Base-by-base conservation (phyloP, 2,113 vertebrate genomes). In the Hyperopisus bebe region DNA sequence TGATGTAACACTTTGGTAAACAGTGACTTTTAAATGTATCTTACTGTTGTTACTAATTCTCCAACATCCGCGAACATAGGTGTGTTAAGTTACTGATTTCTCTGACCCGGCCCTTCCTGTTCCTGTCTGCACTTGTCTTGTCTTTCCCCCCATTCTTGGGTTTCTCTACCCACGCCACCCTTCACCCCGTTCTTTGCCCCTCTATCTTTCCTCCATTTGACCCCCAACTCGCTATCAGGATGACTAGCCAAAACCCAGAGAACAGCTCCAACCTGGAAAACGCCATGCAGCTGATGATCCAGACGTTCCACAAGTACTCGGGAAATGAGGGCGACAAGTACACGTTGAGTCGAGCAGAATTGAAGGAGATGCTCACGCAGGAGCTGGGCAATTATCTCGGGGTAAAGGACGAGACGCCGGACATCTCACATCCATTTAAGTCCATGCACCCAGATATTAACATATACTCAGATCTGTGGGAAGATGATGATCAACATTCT, bases 241-340 rank as follows among this genome's bases (percentile, higher is more conserved):
- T 96, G 95, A 95, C 94, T 85, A 17, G 91, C 89, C 92, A 93
- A 77, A 94, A 94, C 77, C 91, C 93, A 0, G 95, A 96, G 92
- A 96, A 95, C 0, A 88, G 91, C 90, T 94, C 96, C 92, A 95
- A 94, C 70, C 93, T 96, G 93, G 96, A 96, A 94, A 95, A n/a
- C 17, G 96, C 96, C 93, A 95, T 98, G 96, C 95, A 96, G 84
- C 95, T 97, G 13, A 91, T 98, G 95, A 97, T 97, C 92, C 95
- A 94, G 91, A 96, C 96, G 48, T 98, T 97, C 92, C 97, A 97
- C 89, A 97, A 97, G 92, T 97, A 98, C 66, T 97, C 97, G 0
- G 97, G 97, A 13, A 95, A 95, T 7, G 97, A 98, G 86, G 97
- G 97, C 0, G 95, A 97, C 94, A 98, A 97, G 89, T 96, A 96